Evolutionary conservation across 2,113 vertebrate genomes (phyloP).

Genomic region (Ammospiza nelsoni): DNA sequence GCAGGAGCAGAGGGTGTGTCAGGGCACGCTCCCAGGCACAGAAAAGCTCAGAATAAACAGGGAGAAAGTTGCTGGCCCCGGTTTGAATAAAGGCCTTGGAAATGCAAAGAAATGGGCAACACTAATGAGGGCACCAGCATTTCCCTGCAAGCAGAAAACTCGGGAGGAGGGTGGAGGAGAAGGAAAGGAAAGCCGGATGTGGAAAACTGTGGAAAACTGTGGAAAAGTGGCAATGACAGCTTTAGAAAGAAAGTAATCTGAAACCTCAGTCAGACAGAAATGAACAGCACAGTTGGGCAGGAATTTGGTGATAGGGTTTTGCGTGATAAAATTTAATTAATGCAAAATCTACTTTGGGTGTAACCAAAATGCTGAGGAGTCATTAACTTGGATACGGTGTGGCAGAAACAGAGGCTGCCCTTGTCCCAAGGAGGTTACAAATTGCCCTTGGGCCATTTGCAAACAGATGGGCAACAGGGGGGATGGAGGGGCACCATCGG

Average conservation of each 20-base stretch:
- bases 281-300: neutral
- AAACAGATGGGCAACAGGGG: neutral
- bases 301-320: neutral
- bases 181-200: neutral
- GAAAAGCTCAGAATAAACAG: constrained; percentile 35
- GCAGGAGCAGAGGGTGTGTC: constrained; percentile 24
- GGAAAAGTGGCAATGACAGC: neutral
- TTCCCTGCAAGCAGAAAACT: neutral
- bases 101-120: neutral
- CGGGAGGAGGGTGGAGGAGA: neutral
- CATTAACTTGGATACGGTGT: neutral
- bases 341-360: neutral
- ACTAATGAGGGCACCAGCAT: neutral
- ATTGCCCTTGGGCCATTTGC: neutral
- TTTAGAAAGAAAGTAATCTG: constrained; percentile 2
- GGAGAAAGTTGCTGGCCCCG: neutral
- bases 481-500: fast-evolving
- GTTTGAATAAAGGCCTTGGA: neutral
- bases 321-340: neutral
- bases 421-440: neutral
- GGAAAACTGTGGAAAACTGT: neutral
- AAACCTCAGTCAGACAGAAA: neutral
- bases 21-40: constrained; percentile 6
- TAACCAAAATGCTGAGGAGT: neutral
- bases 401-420: neutral